A percentile compares a stretch with the other conserved stretches of the same genome.
Conservation (phyloP, 2,113 vertebrate species). For the Salvelinus fontinalis region DNA sequence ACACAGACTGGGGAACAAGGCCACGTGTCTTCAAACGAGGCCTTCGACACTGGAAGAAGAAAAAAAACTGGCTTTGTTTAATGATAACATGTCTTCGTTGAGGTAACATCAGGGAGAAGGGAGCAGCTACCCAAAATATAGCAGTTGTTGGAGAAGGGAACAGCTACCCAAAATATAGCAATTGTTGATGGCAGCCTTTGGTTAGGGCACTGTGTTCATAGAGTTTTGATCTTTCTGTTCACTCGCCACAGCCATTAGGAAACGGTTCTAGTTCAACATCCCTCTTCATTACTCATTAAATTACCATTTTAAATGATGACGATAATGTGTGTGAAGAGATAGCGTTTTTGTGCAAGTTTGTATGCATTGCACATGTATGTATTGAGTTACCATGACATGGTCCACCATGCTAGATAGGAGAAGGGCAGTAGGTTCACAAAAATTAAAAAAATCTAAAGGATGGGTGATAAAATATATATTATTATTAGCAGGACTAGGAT, state of each 20-base stretch:
- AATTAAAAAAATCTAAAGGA: no score
- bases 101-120: constrained; percentile 15
- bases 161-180: constrained; percentile 11
- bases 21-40: background rate
- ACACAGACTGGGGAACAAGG: no score
- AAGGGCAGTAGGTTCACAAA: constrained; percentile 78
- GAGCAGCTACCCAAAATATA: constrained; percentile 10
- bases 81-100: constrained; percentile 27
- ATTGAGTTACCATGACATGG: constrained; percentile 45
- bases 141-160: background rate
- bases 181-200: constrained; percentile 10
- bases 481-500: no score
- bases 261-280: background rate
- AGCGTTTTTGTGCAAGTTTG: constrained; percentile 70
- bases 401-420: constrained; percentile 88
- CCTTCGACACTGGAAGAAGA: constrained; percentile 7
- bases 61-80: constrained; percentile 52
- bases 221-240: constrained; percentile 9
- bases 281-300: no score
- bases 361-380: constrained; percentile 56
- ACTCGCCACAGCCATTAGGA: background rate
- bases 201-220: constrained; percentile 12
- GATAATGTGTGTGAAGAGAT: constrained; percentile 63
- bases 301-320: background rate
- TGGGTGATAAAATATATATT: no score